Percentiles rank a stretch among this genome's conserved stretches.
These are phyloP conservation scores for Simalia tracyae DNA, from an alignment of 2,797 vertebrate species.

Conservation along the genomic window DNA sequence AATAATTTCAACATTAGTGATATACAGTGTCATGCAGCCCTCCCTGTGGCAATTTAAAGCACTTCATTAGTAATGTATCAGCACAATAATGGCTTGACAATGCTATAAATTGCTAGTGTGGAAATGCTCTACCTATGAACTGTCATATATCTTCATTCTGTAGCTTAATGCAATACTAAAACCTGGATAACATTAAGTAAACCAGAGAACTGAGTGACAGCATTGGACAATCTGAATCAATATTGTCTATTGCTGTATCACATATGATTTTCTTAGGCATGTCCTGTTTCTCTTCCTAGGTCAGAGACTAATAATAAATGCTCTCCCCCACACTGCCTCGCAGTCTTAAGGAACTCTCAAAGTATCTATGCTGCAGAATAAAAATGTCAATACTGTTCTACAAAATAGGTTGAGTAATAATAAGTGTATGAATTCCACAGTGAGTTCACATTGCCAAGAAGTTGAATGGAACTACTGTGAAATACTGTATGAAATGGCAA, in stretches of 20 bases:
- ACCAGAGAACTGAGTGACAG: not conserved
- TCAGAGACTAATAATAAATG: slow-evolving; percentile 36
- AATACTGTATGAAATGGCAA: slow-evolving; percentile 45
- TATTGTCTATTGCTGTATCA: not conserved
- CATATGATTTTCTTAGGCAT: slow-evolving; percentile 48
- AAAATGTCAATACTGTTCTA: slow-evolving; percentile 41
- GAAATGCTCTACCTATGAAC: not conserved
- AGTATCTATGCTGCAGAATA: slow-evolving; percentile 57
- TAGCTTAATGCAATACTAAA: not conserved
- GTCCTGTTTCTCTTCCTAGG: slow-evolving; percentile 48
- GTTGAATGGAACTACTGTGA: slow-evolving; percentile 57
- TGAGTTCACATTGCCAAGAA: slow-evolving; percentile 40
- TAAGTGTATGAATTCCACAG: slow-evolving; percentile 51
- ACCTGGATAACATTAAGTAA: not conserved
- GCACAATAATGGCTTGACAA: not conserved
- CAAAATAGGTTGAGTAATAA: slow-evolving; percentile 50
- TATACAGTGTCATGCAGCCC: not conserved
- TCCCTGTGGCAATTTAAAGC: not conserved
- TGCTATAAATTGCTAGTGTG: not conserved
- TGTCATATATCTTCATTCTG: not conserved
- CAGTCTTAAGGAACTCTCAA: slow-evolving; percentile 54
- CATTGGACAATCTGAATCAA: not conserved
- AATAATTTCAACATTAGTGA: not conserved
- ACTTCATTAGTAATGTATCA: not conserved
- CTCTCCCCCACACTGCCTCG: slow-evolving; percentile 9